Evolutionary conservation across 1,140 invertebrate genomes (phyloP).

Genomic region (Bombus pyrosoma): DNA sequence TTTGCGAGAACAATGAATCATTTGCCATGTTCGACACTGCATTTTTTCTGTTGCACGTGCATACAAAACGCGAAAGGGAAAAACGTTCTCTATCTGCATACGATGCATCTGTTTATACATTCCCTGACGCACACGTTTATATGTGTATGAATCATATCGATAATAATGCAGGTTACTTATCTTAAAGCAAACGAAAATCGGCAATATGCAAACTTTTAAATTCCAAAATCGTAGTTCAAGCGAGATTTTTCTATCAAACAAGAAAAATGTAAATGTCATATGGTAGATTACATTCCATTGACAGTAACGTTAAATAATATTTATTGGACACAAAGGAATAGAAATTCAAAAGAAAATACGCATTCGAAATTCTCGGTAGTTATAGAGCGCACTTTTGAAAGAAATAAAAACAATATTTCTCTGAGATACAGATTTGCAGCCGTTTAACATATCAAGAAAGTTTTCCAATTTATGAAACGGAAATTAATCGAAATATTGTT

Average conservation of each 20-base stretch:
- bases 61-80: constrained; percentile 26
- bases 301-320: not conserved
- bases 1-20: constrained; percentile 67
- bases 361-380: not conserved
- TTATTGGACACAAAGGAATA: too few relatives aligned
- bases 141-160: constrained; percentile 32
- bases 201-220: not conserved
- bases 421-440: not conserved
- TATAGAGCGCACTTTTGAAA: too few relatives aligned
- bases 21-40: constrained; percentile 63
- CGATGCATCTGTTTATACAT: constrained; percentile 39
- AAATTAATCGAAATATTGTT: constrained; percentile 9
- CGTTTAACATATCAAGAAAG: not conserved
- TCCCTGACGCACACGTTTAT: not conserved
- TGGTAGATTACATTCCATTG: not conserved
- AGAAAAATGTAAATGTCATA: too few relatives aligned
- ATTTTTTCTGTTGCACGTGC: constrained; percentile 28
- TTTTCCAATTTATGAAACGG: not conserved
- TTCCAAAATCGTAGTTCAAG: too few relatives aligned
- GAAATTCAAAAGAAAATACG: not conserved
- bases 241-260: too few relatives aligned
- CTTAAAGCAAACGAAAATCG: not conserved
- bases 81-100: constrained; percentile 41
- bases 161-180: constrained; percentile 28
- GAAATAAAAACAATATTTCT: not conserved